phyloP scores from a whole-genome alignment of 1,140 invertebrate genomes.

The Pygmarrhopalites habei region DNA sequence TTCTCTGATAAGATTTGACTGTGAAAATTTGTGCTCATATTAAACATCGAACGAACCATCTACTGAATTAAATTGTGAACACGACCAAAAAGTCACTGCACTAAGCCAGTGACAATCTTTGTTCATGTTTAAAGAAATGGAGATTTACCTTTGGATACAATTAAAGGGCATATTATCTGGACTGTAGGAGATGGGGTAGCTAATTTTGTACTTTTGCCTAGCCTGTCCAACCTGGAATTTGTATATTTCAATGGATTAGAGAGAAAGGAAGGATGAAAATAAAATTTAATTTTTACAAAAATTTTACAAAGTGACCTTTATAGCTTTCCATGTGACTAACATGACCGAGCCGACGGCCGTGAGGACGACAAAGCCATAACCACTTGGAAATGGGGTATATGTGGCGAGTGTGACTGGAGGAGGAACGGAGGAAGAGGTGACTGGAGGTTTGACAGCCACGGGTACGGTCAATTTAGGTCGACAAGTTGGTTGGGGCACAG shows the following conservation, averaged over 20 bases:
- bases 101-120: no score
- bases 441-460: background rate
- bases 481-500: no score
- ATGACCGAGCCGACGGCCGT: constrained; percentile 43
- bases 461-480: background rate
- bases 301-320: constrained; percentile 36
- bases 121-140: no score
- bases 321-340: constrained; percentile 43
- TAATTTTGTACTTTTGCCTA: constrained; percentile 39
- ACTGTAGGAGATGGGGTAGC: constrained; percentile 47
- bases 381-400: constrained; percentile 33
- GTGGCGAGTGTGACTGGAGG: background rate
- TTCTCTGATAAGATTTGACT: no score
- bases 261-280: no score
- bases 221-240: no score
- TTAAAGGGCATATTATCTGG: constrained; percentile 45
- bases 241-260: no score
- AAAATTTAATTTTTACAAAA: no score
- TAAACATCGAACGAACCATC: no score
- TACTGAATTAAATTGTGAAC: no score
- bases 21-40: no score
- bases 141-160: constrained; percentile 46
- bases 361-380: constrained; percentile 45
- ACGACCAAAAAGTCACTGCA: no score
- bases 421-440: background rate